Evolutionary conservation across 2,797 vertebrate species (phyloP).

Genomic region (Hephaestus fuliginosus): DNA sequence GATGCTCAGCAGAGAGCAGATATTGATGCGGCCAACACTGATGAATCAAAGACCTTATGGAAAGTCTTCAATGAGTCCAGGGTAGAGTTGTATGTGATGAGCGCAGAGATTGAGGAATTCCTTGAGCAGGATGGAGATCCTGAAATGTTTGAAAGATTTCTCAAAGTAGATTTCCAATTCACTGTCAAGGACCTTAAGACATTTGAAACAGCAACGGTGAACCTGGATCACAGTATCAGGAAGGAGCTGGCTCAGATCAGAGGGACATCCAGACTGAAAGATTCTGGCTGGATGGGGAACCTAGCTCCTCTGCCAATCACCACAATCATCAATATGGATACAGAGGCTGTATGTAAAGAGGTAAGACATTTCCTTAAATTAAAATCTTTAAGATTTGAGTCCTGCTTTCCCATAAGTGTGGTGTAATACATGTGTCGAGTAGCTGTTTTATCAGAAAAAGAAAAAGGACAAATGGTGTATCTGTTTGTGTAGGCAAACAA

Average conservation of each 20-base stretch:
- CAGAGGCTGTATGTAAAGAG: constrained; percentile 84
- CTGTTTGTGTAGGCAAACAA: constrained; percentile 12
- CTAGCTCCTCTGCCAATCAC: constrained; percentile 77
- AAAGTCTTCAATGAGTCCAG: constrained; percentile 85
- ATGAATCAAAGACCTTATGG: constrained; percentile 84
- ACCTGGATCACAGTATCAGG: constrained; percentile 90
- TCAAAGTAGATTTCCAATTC: constrained; percentile 88
- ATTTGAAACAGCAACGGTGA: constrained; percentile 86
- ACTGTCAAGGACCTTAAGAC: constrained; percentile 77
- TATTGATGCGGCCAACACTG: fast-evolving
- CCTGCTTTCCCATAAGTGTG: not conserved
- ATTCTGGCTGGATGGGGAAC: constrained; percentile 66
- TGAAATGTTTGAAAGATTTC: constrained; percentile 90
- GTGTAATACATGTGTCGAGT: not conserved
- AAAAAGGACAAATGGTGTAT: not conserved
- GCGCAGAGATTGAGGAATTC: constrained; percentile 82
- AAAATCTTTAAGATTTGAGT: constrained; percentile 1
- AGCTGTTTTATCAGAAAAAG: not conserved
- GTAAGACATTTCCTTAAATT: constrained; percentile 63
- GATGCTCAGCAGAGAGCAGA: constrained; percentile 83
- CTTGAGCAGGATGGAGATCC: constrained; percentile 91
- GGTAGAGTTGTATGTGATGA: constrained; percentile 86
- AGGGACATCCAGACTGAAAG: constrained; percentile 79
- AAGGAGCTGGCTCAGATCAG: constrained; percentile 88
- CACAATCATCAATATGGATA: constrained; percentile 81